These are phyloP conservation scores for Lasiurus borealis DNA, from an alignment of 2,113 vertebrate genomes.

Conservation along the genomic window DNA sequence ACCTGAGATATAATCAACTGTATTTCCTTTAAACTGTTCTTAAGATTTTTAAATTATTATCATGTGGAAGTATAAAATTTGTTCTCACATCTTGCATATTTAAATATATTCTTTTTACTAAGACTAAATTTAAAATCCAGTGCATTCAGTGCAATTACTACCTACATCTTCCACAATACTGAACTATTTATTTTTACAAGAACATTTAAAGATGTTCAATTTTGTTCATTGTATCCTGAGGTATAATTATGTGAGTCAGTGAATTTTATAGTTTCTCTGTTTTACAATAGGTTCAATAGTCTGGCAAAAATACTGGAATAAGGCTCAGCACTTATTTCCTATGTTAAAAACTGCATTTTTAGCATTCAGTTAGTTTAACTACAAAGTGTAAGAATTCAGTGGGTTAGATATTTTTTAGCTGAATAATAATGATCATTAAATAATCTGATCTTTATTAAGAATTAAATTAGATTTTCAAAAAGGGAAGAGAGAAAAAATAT, in stretches of 20 bases:
- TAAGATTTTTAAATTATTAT: background rate
- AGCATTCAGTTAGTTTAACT: conserved; percentile 70
- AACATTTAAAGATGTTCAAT: conserved; percentile 72
- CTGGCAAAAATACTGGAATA: conserved; percentile 81
- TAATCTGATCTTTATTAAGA: background rate
- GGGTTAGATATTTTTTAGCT: conserved; percentile 61
- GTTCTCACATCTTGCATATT: background rate
- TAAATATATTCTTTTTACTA: conserved; percentile 65
- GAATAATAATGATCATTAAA: conserved; percentile 63
- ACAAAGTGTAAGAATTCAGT: conserved; percentile 73
- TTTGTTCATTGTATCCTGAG: conserved; percentile 78
- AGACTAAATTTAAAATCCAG: conserved; percentile 64
- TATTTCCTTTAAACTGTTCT: conserved; percentile 60
- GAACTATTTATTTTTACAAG: conserved; percentile 80
- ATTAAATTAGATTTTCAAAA: conserved; percentile 48
- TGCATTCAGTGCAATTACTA: conserved; percentile 66
- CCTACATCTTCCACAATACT: conserved; percentile 57
- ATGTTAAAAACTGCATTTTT: conserved; percentile 69
- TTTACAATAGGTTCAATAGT: conserved; percentile 81
- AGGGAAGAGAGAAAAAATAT: conserved; percentile 30
- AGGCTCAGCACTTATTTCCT: conserved; percentile 76
- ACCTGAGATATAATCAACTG: conserved; percentile 36
- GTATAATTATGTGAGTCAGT: conserved; percentile 83
- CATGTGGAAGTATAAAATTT: background rate
- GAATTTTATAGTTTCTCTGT: conserved; percentile 82